Evolutionary conservation across 2,888 invertebrate species (phyloP), one percentile per base, ranked within the genome.

Genomic region (Cephus spinipes): DNA sequence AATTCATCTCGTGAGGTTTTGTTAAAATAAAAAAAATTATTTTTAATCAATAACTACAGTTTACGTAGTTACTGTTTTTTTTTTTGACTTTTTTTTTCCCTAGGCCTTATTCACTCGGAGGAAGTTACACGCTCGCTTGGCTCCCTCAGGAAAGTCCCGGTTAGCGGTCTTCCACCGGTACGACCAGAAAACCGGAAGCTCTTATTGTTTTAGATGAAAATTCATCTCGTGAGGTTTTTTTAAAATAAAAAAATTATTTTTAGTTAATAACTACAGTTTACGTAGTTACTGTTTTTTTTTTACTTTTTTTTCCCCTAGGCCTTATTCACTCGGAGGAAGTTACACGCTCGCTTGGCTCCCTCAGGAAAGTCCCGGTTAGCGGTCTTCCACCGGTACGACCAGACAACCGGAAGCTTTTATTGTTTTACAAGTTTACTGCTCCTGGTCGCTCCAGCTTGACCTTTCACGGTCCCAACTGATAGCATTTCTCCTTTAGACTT

Each of bases 321-420:
- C 55, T 55, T 23, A 9, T 15, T 6, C 55, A 55, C 55, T 23
- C 55, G 6, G 9, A 55, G 55, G 23, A 55, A 55, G 55, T 55
- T 55, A 55, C 55, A 55, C 23, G 55, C 55, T 55, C 55, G 2
- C 55, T 55, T 55, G 55, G 55, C 55, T 55, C 55, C 55, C 55
- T 55, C 55, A 55, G 55, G 23, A 55, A 55, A 55, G 55, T 55
- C 55, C 55, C 55, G 55, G 55, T 55, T 55, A 55, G 55, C 55
- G 55, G 55, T 55, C 55, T 55, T 55, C 55, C 55, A 55, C 55
- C 55, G 55, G 55, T 55, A 55, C 23, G 55, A 55, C 55, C 55
- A 55, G 81, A 82, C 84, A 82, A 83, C 89, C 90, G 90, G 91
- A 91, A 91, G 91, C 90, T 90, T 91, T 91, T 91, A 91, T 90